These are phyloP conservation scores for Polylopha cassiicola DNA, from an alignment of 2,888 invertebrate species.

Conservation along the genomic window DNA sequence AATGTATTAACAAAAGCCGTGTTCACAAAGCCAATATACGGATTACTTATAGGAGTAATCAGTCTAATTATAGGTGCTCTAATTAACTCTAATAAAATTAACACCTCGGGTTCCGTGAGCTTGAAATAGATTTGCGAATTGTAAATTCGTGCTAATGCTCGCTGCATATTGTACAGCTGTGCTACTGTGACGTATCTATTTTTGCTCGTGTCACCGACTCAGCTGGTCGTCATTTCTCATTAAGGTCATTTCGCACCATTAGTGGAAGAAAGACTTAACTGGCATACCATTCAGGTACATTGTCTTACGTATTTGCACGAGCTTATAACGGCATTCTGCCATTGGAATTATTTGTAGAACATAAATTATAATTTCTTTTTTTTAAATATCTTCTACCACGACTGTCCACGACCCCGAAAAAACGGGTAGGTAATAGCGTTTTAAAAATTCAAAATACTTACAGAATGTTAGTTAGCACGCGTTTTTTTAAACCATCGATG, in stretches of 20 bases:
- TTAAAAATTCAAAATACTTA: too few relatives aligned
- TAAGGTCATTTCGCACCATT: constrained; percentile 54
- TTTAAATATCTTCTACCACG: too few relatives aligned
- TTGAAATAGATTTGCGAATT: constrained; percentile 37
- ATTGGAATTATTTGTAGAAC: too few relatives aligned
- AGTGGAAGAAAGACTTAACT: constrained; percentile 34
- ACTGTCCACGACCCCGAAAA: too few relatives aligned
- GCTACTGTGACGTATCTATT: constrained; percentile 43
- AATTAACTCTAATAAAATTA: constrained; percentile 32
- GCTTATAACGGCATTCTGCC: too few relatives aligned
- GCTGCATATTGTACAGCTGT: constrained; percentile 37
- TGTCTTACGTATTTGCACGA: too few relatives aligned
- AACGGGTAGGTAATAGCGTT: too few relatives aligned
- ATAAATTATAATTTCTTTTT: too few relatives aligned
- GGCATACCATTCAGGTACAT: too few relatives aligned
- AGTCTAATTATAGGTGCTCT: constrained; percentile 14
- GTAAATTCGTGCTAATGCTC: constrained; percentile 31
- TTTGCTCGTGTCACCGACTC: constrained; percentile 60
- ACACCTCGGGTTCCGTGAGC: constrained; percentile 36
- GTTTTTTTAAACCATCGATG: too few relatives aligned
- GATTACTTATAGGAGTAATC: constrained; percentile 10
- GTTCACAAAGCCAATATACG: background rate
- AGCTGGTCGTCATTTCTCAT: constrained; percentile 51
- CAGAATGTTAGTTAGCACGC: too few relatives aligned
- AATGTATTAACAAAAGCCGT: background rate